These are phyloP conservation scores for Drosophila triauraria DNA, from an alignment of 1,140 invertebrate genomes.

Conservation along the genomic window DNA sequence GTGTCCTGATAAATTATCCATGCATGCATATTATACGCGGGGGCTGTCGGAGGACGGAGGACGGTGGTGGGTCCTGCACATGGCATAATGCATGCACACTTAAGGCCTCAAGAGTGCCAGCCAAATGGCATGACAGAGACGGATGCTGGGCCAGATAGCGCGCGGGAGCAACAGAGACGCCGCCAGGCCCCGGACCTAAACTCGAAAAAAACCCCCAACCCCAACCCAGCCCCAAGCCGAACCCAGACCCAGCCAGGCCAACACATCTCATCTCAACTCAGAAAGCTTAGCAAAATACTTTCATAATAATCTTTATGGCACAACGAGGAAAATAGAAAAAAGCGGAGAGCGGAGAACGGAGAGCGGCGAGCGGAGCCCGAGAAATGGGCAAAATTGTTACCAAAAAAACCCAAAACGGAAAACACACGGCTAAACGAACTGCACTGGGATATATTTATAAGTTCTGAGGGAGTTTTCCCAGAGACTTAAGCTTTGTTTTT, in stretches of 20 bases:
- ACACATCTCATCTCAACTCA: constrained; percentile 39
- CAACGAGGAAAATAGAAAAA: constrained; percentile 57
- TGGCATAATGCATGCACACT: constrained; percentile 71
- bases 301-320: constrained; percentile 81
- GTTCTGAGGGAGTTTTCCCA: not conserved
- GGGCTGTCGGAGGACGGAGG: not conserved
- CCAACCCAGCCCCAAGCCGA: not conserved
- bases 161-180: constrained; percentile 22
- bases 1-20: constrained; percentile 63
- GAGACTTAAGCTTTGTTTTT: too few relatives aligned
- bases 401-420: constrained; percentile 32
- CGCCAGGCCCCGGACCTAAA: not conserved
- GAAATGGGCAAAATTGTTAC: constrained; percentile 36
- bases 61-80: constrained; percentile 20
- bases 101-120: constrained; percentile 69
- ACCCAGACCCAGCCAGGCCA: constrained; percentile 11
- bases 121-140: constrained; percentile 73
- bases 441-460: constrained; percentile 4
- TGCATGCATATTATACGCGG: constrained; percentile 31
- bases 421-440: constrained; percentile 60
- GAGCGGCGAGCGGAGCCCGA: not conserved
- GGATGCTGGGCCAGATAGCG: constrained; percentile 56
- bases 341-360: not conserved
- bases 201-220: constrained; percentile 5
- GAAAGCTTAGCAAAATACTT: constrained; percentile 78